These are phyloP conservation scores for Idaea dimidiata DNA, from an alignment of 2,888 invertebrate species.

Conservation along the genomic window DNA sequence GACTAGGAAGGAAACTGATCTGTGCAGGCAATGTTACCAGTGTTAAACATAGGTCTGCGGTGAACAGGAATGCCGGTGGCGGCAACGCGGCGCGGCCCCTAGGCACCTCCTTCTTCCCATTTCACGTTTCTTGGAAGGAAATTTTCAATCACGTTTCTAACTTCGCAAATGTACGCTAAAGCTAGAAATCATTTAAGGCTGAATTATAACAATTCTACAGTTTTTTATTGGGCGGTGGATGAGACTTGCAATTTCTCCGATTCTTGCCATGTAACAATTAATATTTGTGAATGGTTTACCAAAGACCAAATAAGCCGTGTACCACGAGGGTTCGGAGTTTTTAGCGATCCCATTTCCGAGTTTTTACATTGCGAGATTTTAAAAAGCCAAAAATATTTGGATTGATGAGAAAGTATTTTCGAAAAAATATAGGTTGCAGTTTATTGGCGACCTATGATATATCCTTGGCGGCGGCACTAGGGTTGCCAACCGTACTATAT, in stretches of 20 bases:
- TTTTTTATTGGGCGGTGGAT: neutral
- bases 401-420: too few relatives aligned
- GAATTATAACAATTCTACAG: constrained; percentile 20
- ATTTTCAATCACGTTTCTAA: constrained; percentile 69
- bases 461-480: too few relatives aligned
- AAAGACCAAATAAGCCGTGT: too few relatives aligned
- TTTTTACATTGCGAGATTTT: too few relatives aligned
- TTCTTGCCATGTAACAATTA: too few relatives aligned
- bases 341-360: too few relatives aligned
- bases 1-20: constrained; percentile 18
- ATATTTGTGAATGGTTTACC: too few relatives aligned
- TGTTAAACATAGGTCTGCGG: constrained; percentile 70
- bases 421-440: too few relatives aligned
- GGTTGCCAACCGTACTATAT: too few relatives aligned
- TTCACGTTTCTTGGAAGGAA: constrained; percentile 69
- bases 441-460: too few relatives aligned
- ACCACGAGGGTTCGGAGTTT: too few relatives aligned
- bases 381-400: too few relatives aligned
- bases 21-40: constrained; percentile 35
- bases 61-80: constrained; percentile 64
- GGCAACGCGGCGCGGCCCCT: constrained; percentile 32
- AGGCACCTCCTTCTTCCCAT: constrained; percentile 49
- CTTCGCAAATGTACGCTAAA: constrained; percentile 53
- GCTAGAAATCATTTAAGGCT: constrained; percentile 46
- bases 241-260: neutral